Percentiles rank a stretch among this genome's conserved stretches.
Evolutionary conservation across 2,797 vertebrate species (phyloP).

Genomic region (Tarsius wallacei): DNA sequence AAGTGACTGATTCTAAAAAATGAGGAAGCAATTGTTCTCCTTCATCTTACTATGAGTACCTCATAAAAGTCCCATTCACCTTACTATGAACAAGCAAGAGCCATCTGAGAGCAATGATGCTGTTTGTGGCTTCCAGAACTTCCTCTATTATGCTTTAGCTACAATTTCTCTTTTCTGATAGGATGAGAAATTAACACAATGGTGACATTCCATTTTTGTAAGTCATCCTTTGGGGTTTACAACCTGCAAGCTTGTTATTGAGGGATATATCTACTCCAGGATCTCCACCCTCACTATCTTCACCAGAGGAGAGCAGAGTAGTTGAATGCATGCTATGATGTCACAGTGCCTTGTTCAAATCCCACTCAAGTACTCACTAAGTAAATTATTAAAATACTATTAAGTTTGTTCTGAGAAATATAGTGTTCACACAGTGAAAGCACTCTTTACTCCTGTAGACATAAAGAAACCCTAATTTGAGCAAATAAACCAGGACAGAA

Average conservation of each 20-base stretch:
- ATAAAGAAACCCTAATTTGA: neutral
- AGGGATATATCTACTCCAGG: neutral
- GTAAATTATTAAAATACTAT: neutral
- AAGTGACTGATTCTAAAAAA: conserved; percentile 24
- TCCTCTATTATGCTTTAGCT: neutral
- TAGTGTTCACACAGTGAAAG: neutral
- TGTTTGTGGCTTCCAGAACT: neutral
- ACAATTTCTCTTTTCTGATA: conserved; percentile 4
- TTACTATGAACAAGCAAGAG: neutral
- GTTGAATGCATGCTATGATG: neutral
- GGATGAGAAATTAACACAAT: neutral
- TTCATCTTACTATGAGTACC: neutral
- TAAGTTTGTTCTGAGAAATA: neutral
- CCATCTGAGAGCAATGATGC: neutral
- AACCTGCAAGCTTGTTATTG: neutral
- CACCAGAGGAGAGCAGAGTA: neutral
- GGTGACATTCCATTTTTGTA: neutral
- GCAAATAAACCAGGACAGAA: conserved; percentile 11
- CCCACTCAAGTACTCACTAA: neutral
- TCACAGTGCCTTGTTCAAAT: neutral
- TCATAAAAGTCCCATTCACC: neutral
- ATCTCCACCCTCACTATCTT: neutral
- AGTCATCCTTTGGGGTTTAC: neutral
- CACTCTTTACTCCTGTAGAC: neutral
- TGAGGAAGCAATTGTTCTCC: neutral